Evolutionary conservation across 2,113 vertebrate species (phyloP).

Genomic region (Thermophis baileyi): DNA sequence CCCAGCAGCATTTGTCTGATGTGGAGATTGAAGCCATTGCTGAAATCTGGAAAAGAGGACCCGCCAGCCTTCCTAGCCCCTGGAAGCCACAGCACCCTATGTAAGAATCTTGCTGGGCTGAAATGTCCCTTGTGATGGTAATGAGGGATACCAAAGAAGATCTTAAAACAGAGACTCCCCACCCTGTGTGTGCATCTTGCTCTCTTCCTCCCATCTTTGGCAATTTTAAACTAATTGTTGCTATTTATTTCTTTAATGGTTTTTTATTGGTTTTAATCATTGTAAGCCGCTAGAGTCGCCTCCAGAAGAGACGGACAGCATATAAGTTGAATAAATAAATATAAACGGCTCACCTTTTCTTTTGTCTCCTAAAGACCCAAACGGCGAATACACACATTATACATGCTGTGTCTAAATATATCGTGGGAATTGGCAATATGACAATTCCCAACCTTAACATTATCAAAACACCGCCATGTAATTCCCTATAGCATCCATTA

Average conservation of each 20-base stretch:
- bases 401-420: not conserved
- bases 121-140: not conserved
- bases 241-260: not conserved
- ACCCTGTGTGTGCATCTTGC: not conserved
- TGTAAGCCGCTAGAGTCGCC: not conserved
- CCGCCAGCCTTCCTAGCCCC: constrained; percentile 41
- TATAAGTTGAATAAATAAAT: not conserved
- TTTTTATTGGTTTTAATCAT: not conserved
- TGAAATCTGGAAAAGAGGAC: constrained; percentile 69
- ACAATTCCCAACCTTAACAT: not conserved
- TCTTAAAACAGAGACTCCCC: not conserved
- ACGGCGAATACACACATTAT: not conserved
- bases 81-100: constrained; percentile 75
- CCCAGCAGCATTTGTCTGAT: constrained; percentile 70
- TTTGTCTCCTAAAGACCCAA: not conserved
- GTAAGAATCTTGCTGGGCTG: constrained; percentile 67
- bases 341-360: not conserved
- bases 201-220: not conserved
- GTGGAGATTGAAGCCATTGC: constrained; percentile 79
- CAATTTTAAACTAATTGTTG: not conserved
- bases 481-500: not conserved
- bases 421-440: not conserved
- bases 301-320: not conserved
- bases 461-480: not conserved
- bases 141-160: not conserved